These are phyloP conservation scores for Temnothorax rugatulus DNA, from an alignment of 2,888 invertebrate genomes.

Conservation along the genomic window DNA sequence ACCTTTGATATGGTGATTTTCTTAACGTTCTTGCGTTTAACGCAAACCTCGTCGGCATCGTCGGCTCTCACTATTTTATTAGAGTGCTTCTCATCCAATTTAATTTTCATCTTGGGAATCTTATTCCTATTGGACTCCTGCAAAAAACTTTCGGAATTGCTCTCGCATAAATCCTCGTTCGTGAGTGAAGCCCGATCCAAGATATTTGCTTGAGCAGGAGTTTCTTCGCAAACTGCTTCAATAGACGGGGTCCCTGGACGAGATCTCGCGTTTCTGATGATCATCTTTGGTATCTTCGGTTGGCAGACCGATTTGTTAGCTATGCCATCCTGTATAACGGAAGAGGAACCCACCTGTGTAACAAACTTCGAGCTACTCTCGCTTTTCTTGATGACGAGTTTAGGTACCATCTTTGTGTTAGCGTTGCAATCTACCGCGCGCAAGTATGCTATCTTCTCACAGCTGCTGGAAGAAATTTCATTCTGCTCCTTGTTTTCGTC, in stretches of 20 bases:
- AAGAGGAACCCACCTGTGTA: conserved; percentile 22
- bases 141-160: conserved; percentile 54
- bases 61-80: conserved; percentile 50
- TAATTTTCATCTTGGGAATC: conserved; percentile 79
- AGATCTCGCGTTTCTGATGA: conserved; percentile 82
- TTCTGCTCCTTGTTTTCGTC: conserved; percentile 23
- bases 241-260: conserved; percentile 83
- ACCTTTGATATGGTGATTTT: conserved; percentile 80
- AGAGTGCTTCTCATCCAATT: conserved; percentile 70
- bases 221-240: conserved; percentile 69
- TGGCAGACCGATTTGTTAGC: conserved; percentile 60
- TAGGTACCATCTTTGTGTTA: conserved; percentile 76
- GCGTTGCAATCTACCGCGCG: conserved; percentile 37
- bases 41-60: conserved; percentile 43
- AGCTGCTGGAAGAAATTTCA: conserved; percentile 37
- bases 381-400: conserved; percentile 80
- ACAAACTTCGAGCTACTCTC: conserved; percentile 72
- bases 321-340: neutral
- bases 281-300: conserved; percentile 85
- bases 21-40: conserved; percentile 63
- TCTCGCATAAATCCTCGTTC: conserved; percentile 59
- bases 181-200: conserved; percentile 43
- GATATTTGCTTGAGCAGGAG: neutral
- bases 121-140: conserved; percentile 58
- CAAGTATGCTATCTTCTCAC: conserved; percentile 14